Evolutionary conservation across 2,797 vertebrate genomes (phyloP).

Genomic region (Leptodactylus fallax): DNA sequence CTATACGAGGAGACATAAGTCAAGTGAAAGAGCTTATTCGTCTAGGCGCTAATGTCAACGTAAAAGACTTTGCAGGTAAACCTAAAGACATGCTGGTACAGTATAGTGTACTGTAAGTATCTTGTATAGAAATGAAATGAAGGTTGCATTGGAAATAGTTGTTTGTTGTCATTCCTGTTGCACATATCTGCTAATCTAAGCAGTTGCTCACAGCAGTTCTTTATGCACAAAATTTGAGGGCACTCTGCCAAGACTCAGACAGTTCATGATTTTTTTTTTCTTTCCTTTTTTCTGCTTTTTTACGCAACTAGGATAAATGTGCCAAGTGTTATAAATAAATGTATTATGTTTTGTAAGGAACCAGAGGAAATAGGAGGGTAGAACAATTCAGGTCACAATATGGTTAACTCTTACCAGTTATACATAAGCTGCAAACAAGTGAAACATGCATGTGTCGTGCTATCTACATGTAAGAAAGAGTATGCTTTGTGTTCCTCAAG

Average conservation of each 20-base stretch:
- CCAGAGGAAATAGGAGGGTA: background rate
- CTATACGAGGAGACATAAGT: constrained; percentile 95
- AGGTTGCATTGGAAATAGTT: background rate
- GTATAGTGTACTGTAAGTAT: background rate
- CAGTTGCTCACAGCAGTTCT: background rate
- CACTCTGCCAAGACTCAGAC: background rate
- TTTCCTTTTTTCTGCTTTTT: too few relatives aligned
- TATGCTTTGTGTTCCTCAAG: too few relatives aligned
- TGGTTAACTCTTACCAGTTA: background rate
- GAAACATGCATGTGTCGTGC: too few relatives aligned
- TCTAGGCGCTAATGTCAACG: constrained; percentile 95
- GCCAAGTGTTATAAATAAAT: constrained; percentile 19
- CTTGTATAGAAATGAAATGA: background rate
- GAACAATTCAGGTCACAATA: background rate
- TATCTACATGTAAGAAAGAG: background rate
- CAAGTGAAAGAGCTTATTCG: constrained; percentile 97
- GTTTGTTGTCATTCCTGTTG: background rate
- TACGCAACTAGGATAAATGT: background rate
- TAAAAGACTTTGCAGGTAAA: constrained; percentile 99
- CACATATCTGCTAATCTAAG: background rate
- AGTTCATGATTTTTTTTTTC: background rate
- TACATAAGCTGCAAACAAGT: background rate
- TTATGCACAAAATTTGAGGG: background rate
- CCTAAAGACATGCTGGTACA: background rate
- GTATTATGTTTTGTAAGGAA: background rate